Percentiles rank a stretch among this genome's conserved stretches.
Conservation (phyloP, 2,888 invertebrate species). For the Lasius platythorax region DNA sequence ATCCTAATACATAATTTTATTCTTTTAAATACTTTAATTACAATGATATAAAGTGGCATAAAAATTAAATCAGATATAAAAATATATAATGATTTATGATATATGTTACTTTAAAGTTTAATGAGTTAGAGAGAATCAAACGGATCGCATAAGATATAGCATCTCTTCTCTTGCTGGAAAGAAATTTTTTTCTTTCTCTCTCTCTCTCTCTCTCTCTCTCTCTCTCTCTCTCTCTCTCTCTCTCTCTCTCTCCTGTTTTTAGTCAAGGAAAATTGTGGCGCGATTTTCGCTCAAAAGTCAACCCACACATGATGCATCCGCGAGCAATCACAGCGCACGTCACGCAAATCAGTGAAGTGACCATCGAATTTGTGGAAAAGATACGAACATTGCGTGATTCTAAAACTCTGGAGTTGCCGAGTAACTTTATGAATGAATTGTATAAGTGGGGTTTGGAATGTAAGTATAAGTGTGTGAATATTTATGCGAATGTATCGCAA, state of each 20-base stretch:
- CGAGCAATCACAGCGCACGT: constrained; percentile 93
- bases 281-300: constrained; percentile 93
- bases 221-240: neutral
- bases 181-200: neutral
- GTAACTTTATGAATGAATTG: constrained; percentile 90
- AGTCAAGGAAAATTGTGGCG: constrained; percentile 97
- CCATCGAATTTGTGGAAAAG: constrained; percentile 91
- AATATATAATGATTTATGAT: too few relatives aligned
- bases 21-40: too few relatives aligned
- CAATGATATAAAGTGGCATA: too few relatives aligned
- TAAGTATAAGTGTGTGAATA: constrained; percentile 86
- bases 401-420: constrained; percentile 89
- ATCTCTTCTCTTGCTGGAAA: too few relatives aligned
- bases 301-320: constrained; percentile 93
- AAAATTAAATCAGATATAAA: too few relatives aligned
- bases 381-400: constrained; percentile 86
- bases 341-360: constrained; percentile 91
- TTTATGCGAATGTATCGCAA: neutral
- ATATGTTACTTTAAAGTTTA: too few relatives aligned
- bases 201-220: neutral
- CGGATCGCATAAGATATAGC: too few relatives aligned
- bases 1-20: too few relatives aligned
- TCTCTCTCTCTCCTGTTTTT: constrained; percentile 65
- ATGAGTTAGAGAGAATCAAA: too few relatives aligned
- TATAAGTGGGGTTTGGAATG: constrained; percentile 95